A percentile compares a stretch with the other conserved stretches of the same genome.
Evolutionary conservation across 1,140 invertebrate genomes (phyloP).

Genomic region (Drosophila truncata): DNA sequence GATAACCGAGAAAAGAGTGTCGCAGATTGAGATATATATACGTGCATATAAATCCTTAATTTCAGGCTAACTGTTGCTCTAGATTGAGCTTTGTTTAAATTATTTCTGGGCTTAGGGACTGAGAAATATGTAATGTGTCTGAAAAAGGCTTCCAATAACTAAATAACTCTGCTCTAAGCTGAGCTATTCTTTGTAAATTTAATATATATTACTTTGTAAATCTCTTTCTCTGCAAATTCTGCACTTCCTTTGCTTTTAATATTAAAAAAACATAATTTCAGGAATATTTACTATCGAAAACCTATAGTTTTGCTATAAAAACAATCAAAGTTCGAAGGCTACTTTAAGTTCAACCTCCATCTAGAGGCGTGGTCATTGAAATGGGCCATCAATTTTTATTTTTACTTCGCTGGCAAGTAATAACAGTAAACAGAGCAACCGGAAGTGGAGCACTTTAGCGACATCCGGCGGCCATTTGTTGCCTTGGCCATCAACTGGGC

Average conservation of each 20-base stretch:
- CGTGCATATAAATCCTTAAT: background rate
- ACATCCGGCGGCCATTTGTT: conserved; percentile 38
- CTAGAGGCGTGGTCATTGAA: background rate
- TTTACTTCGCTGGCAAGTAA: conserved; percentile 3
- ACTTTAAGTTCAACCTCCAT: background rate
- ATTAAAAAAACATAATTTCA: background rate
- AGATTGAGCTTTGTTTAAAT: background rate
- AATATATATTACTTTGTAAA: background rate
- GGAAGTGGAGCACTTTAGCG: conserved; percentile 40
- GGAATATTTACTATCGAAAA: background rate
- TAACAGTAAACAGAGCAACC: conserved; percentile 16
- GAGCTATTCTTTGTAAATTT: background rate
- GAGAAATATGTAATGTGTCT: background rate
- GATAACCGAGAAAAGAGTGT: conserved; percentile 21
- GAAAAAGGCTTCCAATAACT: background rate
- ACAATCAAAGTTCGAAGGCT: background rate
- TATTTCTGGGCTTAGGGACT: background rate
- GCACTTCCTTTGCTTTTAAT: background rate
- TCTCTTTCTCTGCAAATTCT: background rate
- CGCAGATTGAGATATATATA: conserved; percentile 15
- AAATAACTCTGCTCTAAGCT: background rate
- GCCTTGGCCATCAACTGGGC: conserved; percentile 15
- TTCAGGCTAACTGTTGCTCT: background rate
- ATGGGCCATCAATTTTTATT: conserved; percentile 43
- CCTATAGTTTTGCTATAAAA: background rate